These are phyloP conservation scores for Pentalonia nigronervosa DNA, from an alignment of 1,140 invertebrate genomes.

Conservation along the genomic window DNA sequence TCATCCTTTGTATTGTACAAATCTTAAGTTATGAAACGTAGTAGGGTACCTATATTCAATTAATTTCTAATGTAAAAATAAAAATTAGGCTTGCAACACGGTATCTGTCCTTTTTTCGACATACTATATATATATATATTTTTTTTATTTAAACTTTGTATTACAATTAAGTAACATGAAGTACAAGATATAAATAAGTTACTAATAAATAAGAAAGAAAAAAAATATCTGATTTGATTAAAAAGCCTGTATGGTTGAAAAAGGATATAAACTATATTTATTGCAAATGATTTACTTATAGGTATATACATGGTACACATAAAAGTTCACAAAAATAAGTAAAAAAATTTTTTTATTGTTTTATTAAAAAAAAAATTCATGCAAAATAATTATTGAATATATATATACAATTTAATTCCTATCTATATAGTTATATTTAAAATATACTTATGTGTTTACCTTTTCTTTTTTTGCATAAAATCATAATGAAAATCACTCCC, in stretches of 20 bases:
- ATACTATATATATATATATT: too few relatives aligned
- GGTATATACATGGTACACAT: not conserved
- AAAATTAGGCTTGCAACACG: not conserved
- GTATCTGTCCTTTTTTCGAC: not conserved
- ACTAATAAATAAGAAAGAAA: too few relatives aligned
- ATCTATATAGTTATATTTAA: not conserved
- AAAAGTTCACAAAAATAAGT: not conserved
- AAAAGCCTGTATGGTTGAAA: too few relatives aligned
- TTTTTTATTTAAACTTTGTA: too few relatives aligned
- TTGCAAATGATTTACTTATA: not conserved
- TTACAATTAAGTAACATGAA: too few relatives aligned
- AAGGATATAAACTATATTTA: too few relatives aligned
- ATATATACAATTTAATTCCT: not conserved
- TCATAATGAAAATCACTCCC: conserved; percentile 18
- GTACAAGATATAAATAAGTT: too few relatives aligned
- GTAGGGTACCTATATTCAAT: not conserved
- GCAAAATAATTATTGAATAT: not conserved
- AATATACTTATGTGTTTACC: not conserved
- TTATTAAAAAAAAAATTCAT: not conserved
- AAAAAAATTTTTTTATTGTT: not conserved
- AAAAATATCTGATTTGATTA: too few relatives aligned
- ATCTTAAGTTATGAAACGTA: not conserved
- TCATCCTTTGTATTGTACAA: not conserved
- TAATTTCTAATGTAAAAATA: not conserved
- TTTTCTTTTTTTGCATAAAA: conserved; percentile 47